Conservation (phyloP, 2,113 vertebrate genomes). For the Bufo gargarizans region DNA sequence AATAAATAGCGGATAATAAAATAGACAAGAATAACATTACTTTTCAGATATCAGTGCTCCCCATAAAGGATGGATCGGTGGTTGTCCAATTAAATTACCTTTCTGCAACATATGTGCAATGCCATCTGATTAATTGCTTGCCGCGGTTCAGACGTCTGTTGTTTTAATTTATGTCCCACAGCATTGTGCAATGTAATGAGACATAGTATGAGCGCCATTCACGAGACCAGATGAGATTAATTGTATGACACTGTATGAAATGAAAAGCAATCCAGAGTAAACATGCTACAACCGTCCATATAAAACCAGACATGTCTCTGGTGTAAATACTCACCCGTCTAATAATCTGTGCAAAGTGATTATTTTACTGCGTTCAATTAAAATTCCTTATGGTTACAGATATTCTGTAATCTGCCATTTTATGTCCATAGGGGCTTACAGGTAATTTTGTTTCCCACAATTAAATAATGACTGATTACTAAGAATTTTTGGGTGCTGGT, state of each 20-base stretch:
- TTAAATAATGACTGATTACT: background rate
- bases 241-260: background rate
- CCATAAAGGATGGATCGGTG: background rate
- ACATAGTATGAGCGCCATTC: background rate
- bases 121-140: constrained; percentile 11
- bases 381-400: background rate
- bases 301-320: background rate
- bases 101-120: constrained; percentile 1
- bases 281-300: background rate
- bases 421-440: background rate
- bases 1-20: background rate
- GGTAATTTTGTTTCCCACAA: background rate
- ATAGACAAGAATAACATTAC: background rate
- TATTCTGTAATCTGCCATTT: background rate
- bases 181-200: constrained; percentile 6
- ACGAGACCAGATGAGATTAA: background rate
- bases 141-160: background rate
- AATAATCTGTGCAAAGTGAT: background rate
- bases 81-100: constrained; percentile 1
- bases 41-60: background rate
- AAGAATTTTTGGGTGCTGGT: too few relatives aligned
- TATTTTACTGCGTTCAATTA: background rate
- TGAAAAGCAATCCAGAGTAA: background rate
- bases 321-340: background rate
- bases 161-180: constrained; percentile 10